Evolutionary conservation across 2,113 vertebrate species (phyloP), one percentile per base, ranked within the genome.

Genomic region (Synodontis membranacea): DNA sequence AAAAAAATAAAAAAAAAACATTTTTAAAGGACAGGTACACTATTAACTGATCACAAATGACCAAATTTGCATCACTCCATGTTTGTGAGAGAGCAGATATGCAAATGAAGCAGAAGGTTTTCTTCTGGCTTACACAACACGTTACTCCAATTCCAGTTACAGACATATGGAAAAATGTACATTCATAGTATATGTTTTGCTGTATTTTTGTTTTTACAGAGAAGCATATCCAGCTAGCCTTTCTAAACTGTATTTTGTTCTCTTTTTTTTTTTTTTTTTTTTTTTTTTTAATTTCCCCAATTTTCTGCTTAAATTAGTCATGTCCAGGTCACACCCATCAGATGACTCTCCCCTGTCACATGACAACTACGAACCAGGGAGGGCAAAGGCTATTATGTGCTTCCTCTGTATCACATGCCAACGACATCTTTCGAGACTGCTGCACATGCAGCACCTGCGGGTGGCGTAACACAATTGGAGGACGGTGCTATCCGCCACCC

Each of bases 51-150:
- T 70, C 28, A 64, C 21, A 78, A 50, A 17, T 48, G 56, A 37
- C 5, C 42, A 28, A 7, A 64, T 85, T 78, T 85, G 72, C 72
- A 64, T 48, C 37, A 64, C 9, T 15, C 70, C 9, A 56, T 85
- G 56, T 64, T 50, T 9, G 17, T 34, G 17, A 78, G 76, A 54
- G 15, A 79, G 44, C 19, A 62, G n/a, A 19, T 44, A 84, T 84
- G 68, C 66, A 75, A 56, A 84, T 58, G 64, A 31, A 25, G 8
- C 25, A 56, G 34, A 44, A 54, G 39, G 46, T 76, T 85, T 78
- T 79, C 46, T 44, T 68, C 12, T n/a, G 14, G 37, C 21, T 39
- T 7, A 48, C 19, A 64, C 5, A 79, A n/a, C n/a, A n/a, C n/a
- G n/a, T n/a, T 3, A 56, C 28, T 62, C 6, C 52, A 21, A 25